Conservation (phyloP, 2,113 vertebrate genomes). For the Gracilinanus agilis region DNA sequence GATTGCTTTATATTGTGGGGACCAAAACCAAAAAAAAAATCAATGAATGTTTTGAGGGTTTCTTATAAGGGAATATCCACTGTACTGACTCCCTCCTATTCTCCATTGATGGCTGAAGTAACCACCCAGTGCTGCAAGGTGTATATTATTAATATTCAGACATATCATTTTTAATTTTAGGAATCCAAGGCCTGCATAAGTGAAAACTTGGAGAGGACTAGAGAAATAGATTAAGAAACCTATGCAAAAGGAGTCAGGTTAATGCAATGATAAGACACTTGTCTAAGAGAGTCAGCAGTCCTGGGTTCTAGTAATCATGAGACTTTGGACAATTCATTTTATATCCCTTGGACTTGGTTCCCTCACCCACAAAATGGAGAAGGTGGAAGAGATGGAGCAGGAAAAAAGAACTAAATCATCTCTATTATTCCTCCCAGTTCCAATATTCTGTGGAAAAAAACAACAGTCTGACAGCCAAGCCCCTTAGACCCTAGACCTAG, state of each 20-base stretch:
- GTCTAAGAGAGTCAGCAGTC: not conserved
- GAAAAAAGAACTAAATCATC: not conserved
- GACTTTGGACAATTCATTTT: not conserved
- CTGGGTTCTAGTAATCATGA: not conserved
- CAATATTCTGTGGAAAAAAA: not conserved
- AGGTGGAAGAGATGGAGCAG: not conserved
- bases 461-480: not conserved
- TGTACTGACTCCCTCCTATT: not conserved
- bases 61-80: not conserved
- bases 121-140: accelerated
- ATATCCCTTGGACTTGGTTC: not conserved
- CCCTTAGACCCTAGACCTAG: constrained; percentile 2
- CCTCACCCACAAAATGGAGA: not conserved
- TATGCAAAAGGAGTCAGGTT: not conserved
- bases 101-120: accelerated
- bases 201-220: not conserved
- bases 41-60: not conserved
- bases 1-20: not conserved
- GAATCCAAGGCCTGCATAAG: not conserved
- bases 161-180: not conserved
- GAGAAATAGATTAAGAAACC: not conserved
- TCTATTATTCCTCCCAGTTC: not conserved
- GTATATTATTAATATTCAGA: not conserved
- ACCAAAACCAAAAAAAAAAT: constrained; percentile 10
- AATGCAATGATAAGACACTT: constrained; percentile 31